phyloP scores from a whole-genome alignment of 2,113 vertebrate species.

The Rhagologus leucostigma region DNA sequence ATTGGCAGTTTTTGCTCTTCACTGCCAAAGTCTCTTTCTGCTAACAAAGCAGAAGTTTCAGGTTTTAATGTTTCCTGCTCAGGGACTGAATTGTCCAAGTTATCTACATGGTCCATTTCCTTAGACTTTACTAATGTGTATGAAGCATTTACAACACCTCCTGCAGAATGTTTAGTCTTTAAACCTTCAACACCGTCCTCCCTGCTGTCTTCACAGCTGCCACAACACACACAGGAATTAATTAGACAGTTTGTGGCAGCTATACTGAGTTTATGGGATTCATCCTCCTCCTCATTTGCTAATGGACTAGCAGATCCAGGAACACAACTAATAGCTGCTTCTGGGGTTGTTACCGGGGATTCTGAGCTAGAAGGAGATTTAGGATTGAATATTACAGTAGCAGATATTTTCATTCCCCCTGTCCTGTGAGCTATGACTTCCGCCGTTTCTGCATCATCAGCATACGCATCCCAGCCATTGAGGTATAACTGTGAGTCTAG shows the following conservation, averaged over 20 bases:
- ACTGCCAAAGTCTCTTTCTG: constrained; percentile 47
- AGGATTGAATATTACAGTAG: constrained; percentile 97
- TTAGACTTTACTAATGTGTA: constrained; percentile 71
- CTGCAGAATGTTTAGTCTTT: constrained; percentile 65
- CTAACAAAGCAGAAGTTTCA: constrained; percentile 43
- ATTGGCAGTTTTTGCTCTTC: constrained; percentile 52
- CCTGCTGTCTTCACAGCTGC: constrained; percentile 82
- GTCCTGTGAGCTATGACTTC: constrained; percentile 93
- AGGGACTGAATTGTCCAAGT: constrained; percentile 51
- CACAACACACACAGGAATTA: constrained; percentile 94
- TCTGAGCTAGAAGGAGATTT: constrained; percentile 79
- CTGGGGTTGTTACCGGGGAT: constrained; percentile 10
- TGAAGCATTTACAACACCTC: constrained; percentile 67
- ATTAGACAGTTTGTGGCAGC: constrained; percentile 87
- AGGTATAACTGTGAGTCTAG: constrained; percentile 69
- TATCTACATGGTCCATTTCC: constrained; percentile 58
- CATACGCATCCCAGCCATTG: constrained; percentile 82
- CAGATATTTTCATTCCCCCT: constrained; percentile 96
- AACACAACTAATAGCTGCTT: constrained; percentile 4
- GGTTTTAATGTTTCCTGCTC: constrained; percentile 54
- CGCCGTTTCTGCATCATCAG: constrained; percentile 78
- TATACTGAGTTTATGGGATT: constrained; percentile 75
- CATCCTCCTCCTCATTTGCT: constrained; percentile 40
- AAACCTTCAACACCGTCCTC: constrained; percentile 72
- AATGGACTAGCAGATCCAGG: constrained; percentile 21